Conservation (phyloP, 2,113 vertebrate species). For the Ibidorhyncha struthersii region DNA sequence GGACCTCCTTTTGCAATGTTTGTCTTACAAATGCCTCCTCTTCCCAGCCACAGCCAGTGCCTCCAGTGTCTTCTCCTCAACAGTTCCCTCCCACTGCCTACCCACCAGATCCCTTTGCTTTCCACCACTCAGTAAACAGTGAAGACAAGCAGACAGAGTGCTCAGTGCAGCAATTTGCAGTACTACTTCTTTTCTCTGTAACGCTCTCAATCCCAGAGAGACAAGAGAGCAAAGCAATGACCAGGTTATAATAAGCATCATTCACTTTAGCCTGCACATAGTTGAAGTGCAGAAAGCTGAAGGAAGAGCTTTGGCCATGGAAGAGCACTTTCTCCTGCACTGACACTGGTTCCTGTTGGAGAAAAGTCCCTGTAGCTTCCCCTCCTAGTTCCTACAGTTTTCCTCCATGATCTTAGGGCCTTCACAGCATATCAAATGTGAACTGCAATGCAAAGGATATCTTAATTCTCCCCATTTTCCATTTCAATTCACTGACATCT, state of each 20-base stretch:
- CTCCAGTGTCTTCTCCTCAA: not conserved
- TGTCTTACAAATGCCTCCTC: not conserved
- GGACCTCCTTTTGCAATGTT: not conserved
- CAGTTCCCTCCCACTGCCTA: not conserved
- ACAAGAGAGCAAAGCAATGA: not conserved
- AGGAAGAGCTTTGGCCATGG: not conserved
- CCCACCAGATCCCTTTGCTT: not conserved
- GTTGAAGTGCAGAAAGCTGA: not conserved
- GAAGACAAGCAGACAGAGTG: not conserved
- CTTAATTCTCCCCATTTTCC: not conserved
- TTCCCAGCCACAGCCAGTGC: not conserved
- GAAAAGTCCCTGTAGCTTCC: not conserved
- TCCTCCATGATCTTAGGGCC: not conserved
- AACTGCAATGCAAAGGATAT: not conserved
- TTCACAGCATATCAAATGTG: not conserved
- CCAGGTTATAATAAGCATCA: not conserved
- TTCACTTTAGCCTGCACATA: not conserved
- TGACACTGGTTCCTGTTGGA: not conserved
- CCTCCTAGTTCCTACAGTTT: not conserved
- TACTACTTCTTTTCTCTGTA: not conserved
- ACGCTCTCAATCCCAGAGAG: not conserved
- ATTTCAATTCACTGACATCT: not conserved
- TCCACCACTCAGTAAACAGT: not conserved
- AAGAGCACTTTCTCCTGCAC: not conserved
- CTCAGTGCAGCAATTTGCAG: not conserved